phyloP scores from a whole-genome alignment of 2,113 vertebrate species.

The Clarias macrocephalus region DNA sequence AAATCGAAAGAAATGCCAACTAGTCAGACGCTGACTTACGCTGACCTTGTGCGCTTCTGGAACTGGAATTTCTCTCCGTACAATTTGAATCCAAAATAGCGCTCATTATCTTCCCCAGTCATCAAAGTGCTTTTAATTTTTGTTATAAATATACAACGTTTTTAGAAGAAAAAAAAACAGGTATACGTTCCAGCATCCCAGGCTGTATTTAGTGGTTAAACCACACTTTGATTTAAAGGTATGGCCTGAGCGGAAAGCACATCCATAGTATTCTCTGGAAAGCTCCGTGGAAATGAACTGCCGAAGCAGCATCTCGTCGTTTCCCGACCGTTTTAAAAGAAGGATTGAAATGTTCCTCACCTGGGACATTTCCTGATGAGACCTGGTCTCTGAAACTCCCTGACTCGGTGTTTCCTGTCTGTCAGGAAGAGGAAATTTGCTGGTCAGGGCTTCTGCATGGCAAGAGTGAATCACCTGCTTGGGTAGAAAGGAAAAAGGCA shows the following conservation, averaged over 20 bases:
- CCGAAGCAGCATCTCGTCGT: slow-evolving; percentile 13
- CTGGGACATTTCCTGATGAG: slow-evolving; percentile 64
- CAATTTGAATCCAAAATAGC: neutral
- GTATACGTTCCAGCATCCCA: slow-evolving; percentile 47
- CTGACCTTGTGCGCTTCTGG: neutral
- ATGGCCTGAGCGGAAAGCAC: slow-evolving; percentile 39
- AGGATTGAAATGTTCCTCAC: slow-evolving; percentile 43
- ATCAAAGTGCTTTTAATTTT: neutral
- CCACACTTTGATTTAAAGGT: slow-evolving; percentile 57
- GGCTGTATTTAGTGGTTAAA: slow-evolving; percentile 60
- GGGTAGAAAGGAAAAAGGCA: too few species aligned
- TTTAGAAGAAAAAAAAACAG: slow-evolving; percentile 10
- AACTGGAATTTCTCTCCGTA: neutral
- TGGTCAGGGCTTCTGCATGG: slow-evolving; percentile 5
- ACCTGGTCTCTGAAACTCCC: slow-evolving; percentile 48
- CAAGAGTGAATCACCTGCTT: slow-evolving; percentile 1
- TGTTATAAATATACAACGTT: neutral
- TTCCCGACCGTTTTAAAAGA: neutral
- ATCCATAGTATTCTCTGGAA: slow-evolving; percentile 25
- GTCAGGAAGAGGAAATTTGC: slow-evolving; percentile 27
- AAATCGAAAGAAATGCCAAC: neutral
- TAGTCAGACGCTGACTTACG: neutral
- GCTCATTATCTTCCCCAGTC: neutral
- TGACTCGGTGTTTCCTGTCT: slow-evolving; percentile 46
- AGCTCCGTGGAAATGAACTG: slow-evolving; percentile 23